Base-by-base conservation (phyloP, 2,888 invertebrate genomes). In the Philereme transversata region DNA sequence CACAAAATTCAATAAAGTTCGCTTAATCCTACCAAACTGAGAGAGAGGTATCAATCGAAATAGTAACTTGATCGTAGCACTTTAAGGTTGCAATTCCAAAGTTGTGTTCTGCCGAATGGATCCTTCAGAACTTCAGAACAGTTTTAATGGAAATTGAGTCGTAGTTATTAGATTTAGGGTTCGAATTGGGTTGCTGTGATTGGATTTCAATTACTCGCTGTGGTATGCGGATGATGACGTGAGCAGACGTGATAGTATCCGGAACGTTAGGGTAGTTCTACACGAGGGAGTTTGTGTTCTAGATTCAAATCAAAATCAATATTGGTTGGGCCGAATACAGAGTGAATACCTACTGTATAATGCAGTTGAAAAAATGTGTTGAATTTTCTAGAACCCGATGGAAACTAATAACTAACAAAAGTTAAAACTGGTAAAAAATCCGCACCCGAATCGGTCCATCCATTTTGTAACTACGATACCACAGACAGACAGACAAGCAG, bases 141-240 rank as follows among this genome's bases (percentile, higher is more conserved):
- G 33, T 49, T 48, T 34, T 47, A 45, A 49, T 49, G 40, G 43
- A 52, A 57, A 60, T 54, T 60, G 64, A 57, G 55, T 55, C 57
- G 41, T 64, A 46, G 22, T 4, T 7, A 35, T 51, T 60, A 6
- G 44, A 11, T 46, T 55, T 60, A 64, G 9, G 64, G 54, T 40
- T 34, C 6, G 38, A 44, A 49, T 49, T 63, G 7, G 49, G 43
- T 47, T 56, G 51, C 10, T 45, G 44, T 41, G 36, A 56, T 54
- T 35, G 43, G 54, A 55, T 55, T 64, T 64, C 55, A 57, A 64
- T 64, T 64, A 64, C 54, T 60, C 40, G 58, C 6, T 40, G 43
- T 60, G 45, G 57, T 36, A 48, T 60, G 40, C 47, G 56, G 11
- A 63, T 56, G 50, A 60, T 60, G 63, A 64, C 60, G 53, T 47